Evolutionary conservation across 2,888 invertebrate genomes (phyloP).

Genomic region (Ornithoptera priamus): DNA sequence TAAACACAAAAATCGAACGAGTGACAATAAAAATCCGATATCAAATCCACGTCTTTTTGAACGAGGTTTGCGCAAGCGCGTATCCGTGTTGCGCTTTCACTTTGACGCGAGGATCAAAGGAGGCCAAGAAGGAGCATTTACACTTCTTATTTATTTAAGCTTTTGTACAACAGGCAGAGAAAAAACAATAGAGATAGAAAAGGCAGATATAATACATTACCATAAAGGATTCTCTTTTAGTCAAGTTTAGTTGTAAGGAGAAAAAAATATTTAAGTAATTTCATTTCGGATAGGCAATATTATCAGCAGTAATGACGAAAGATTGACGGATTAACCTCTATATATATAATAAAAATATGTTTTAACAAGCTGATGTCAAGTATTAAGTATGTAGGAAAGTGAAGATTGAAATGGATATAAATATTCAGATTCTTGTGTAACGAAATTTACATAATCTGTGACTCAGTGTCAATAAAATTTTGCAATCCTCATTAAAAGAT

Average conservation of each 20-base stretch:
- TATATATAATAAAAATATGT: neutral
- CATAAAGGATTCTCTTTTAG: too few species aligned
- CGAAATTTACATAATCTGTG: conserved; percentile 4
- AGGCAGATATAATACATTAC: too few species aligned
- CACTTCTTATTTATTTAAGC: neutral
- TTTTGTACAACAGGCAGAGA: too few species aligned
- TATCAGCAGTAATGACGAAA: too few species aligned
- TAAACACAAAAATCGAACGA: conserved; percentile 9
- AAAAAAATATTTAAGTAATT: too few species aligned
- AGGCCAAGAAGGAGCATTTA: conserved; percentile 17
- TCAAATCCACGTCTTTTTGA: conserved; percentile 9
- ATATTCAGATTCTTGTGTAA: neutral
- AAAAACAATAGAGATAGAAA: too few species aligned
- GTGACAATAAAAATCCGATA: conserved; percentile 15
- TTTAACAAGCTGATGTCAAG: neutral
- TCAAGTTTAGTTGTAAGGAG: too few species aligned
- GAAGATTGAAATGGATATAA: neutral
- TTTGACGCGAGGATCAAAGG: conserved; percentile 22
- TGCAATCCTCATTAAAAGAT: neutral
- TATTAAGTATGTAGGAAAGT: neutral
- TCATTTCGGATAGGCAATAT: too few species aligned
- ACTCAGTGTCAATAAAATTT: conserved; percentile 1
- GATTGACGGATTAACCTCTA: neutral
- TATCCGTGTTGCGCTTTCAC: conserved; percentile 28
- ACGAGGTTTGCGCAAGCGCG: conserved; percentile 24